Conservation (phyloP, 2,888 invertebrate genomes). For the Clivina fossor region DNA sequence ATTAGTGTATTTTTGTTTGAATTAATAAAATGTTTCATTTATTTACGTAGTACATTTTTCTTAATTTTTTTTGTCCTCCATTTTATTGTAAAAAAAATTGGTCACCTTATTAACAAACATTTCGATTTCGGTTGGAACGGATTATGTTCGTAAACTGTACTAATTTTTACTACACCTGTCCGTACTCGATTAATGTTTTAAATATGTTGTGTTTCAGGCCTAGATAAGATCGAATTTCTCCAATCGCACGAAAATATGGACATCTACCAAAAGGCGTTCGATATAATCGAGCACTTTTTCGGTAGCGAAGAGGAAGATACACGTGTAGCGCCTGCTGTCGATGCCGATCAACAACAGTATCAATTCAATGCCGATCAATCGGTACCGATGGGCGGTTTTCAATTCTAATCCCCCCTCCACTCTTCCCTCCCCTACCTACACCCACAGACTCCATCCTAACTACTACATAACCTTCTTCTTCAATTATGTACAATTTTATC, state of each 20-base stretch:
- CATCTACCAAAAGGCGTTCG: constrained; percentile 95
- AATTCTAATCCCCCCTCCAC: constrained; percentile 63
- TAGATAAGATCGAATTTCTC: constrained; percentile 97
- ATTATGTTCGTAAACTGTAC: too few species aligned
- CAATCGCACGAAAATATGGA: constrained; percentile 97
- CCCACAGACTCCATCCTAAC: too few species aligned
- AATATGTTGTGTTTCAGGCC: constrained; percentile 75
- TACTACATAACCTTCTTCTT: too few species aligned
- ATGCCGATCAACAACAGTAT: constrained; percentile 71
- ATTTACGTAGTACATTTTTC: too few species aligned
- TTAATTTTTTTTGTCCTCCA: not conserved
- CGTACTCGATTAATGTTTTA: constrained; percentile 31
- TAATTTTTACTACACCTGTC: too few species aligned
- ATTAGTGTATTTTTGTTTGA: too few species aligned
- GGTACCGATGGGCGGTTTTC: constrained; percentile 77
- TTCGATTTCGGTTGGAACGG: too few species aligned
- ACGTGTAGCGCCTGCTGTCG: constrained; percentile 75
- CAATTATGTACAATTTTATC: too few species aligned
- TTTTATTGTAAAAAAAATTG: not conserved
- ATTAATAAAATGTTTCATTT: too few species aligned
- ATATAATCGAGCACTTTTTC: constrained; percentile 95
- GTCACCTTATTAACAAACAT: constrained; percentile 1
- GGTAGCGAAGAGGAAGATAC: constrained; percentile 86
- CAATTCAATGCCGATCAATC: constrained; percentile 71
- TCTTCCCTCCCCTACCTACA: too few species aligned